Conservation (phyloP, 2,113 vertebrate genomes). For the Melanostigma gelatinosum region DNA sequence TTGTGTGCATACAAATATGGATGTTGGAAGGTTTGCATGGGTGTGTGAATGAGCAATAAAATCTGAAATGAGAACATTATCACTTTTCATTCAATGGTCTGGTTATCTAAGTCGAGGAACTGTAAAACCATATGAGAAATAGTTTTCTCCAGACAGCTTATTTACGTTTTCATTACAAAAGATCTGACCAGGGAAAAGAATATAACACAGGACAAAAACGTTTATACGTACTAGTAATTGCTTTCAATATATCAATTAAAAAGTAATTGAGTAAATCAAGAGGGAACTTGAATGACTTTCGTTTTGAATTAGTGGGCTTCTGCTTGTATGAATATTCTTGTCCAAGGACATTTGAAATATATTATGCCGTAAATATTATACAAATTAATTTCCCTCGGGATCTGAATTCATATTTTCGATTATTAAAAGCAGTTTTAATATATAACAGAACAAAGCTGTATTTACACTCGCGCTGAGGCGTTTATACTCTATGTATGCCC, state of each 20-base stretch:
- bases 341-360: not conserved
- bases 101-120: not conserved
- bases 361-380: not conserved
- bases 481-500: no score
- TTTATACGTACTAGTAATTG: not conserved
- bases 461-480: no score
- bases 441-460: not conserved
- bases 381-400: not conserved
- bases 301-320: not conserved
- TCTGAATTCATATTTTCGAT: not conserved
- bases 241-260: not conserved
- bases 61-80: slow-evolving; percentile 49
- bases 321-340: not conserved
- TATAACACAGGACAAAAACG: not conserved
- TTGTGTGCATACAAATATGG: slow-evolving; percentile 85
- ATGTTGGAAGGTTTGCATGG: slow-evolving; percentile 90
- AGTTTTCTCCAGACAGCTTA: no score
- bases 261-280: no score
- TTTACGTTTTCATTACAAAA: not conserved
- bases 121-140: not conserved
- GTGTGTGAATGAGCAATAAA: slow-evolving; percentile 94
- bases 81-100: not conserved
- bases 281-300: no score
- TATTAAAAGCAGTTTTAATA: not conserved
- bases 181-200: not conserved